Percentiles rank a stretch among this genome's conserved stretches.
Conservation (phyloP, 2,113 vertebrate species). For the Jacana jacana region DNA sequence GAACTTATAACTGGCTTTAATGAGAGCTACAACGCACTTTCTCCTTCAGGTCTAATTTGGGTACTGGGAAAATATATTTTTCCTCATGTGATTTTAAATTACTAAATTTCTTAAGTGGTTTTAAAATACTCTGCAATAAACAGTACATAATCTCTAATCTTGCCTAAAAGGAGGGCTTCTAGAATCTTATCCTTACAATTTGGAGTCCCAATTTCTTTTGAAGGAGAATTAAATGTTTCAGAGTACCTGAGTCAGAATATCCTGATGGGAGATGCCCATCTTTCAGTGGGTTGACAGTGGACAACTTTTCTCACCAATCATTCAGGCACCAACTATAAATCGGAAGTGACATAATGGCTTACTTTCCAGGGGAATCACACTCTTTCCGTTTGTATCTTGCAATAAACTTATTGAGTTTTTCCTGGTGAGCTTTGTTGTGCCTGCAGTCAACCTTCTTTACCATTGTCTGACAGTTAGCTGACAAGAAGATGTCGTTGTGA, state of each 20-base stretch:
- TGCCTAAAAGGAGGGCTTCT: neutral
- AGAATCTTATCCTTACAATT: neutral
- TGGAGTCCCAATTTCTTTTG: neutral
- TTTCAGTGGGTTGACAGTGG: neutral
- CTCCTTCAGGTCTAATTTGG: neutral
- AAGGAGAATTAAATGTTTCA: neutral
- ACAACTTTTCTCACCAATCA: neutral
- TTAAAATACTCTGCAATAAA: neutral
- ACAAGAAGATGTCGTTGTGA: neutral
- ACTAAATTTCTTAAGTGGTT: neutral
- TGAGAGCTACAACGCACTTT: neutral
- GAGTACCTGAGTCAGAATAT: neutral
- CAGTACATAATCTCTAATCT: neutral
- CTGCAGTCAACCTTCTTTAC: neutral
- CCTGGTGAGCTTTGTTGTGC: neutral
- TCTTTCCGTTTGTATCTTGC: neutral
- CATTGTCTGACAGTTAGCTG: accelerated
- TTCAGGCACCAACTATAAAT: neutral
- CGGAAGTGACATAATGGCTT: neutral
- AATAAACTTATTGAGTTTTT: neutral
- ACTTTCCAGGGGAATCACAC: neutral
- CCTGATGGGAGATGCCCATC: neutral
- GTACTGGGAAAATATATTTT: neutral
- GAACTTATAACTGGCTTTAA: neutral
- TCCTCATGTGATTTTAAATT: neutral